Evolutionary conservation across 2,888 invertebrate species (phyloP).

Genomic region (Cynaeus angustus): DNA sequence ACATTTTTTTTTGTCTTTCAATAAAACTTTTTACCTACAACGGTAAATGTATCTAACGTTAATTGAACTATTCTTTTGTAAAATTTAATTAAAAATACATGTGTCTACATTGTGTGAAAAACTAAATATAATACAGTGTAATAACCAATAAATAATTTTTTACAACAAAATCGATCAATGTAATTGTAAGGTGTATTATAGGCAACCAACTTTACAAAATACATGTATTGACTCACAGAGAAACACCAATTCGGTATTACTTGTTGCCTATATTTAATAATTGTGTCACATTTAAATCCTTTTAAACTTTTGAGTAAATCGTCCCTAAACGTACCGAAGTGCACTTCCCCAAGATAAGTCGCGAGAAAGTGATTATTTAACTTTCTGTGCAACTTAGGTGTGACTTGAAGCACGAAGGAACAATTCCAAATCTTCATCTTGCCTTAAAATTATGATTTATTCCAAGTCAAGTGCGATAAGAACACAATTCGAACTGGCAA

Average conservation of each 20-base stretch:
- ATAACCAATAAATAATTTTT: not conserved
- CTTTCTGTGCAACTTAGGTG: constrained; percentile 17
- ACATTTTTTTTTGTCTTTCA: no score
- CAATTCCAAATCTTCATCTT: constrained; percentile 27
- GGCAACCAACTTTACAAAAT: constrained; percentile 16
- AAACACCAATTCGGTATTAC: constrained; percentile 4
- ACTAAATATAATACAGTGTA: no score
- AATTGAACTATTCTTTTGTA: no score
- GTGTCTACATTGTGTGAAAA: no score
- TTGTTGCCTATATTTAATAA: constrained; percentile 21
- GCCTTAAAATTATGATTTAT: constrained; percentile 25
- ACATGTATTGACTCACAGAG: not conserved
- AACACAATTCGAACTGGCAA: constrained; percentile 38
- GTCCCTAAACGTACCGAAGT: constrained; percentile 17
- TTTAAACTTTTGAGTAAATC: constrained; percentile 14
- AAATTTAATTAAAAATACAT: no score
- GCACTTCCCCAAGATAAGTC: constrained; percentile 37
- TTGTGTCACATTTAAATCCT: not conserved
- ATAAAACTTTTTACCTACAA: no score
- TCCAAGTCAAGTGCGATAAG: constrained; percentile 26
- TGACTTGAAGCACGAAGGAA: constrained; percentile 19
- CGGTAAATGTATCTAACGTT: no score
- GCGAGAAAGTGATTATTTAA: constrained; percentile 31
- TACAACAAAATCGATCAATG: not conserved
- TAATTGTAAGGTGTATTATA: constrained; percentile 7